These are phyloP conservation scores for Helleia helle DNA, from an alignment of 2,888 invertebrate species.

Conservation along the genomic window DNA sequence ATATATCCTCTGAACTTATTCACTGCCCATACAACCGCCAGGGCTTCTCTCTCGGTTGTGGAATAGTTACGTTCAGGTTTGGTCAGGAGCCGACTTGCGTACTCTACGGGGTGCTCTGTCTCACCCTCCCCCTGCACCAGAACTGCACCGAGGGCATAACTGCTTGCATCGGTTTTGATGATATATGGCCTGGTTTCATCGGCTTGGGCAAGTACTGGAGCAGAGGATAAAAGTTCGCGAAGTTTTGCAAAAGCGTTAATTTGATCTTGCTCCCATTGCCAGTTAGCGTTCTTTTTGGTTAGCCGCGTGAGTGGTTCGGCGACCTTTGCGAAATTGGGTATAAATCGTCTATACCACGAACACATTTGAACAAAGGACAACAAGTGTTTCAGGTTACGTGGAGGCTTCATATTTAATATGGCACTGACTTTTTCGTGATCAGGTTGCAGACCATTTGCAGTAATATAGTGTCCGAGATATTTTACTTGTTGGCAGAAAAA, in stretches of 20 bases:
- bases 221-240: slow-evolving; percentile 18
- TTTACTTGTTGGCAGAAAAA: slow-evolving; percentile 20
- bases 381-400: slow-evolving; percentile 13
- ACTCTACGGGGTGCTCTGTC: slow-evolving; percentile 16
- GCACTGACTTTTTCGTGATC: slow-evolving; percentile 20
- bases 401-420: slow-evolving; percentile 13
- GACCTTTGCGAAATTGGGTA: slow-evolving; percentile 18
- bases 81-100: slow-evolving; percentile 23
- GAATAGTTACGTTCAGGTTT: slow-evolving; percentile 36
- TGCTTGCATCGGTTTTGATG: slow-evolving; percentile 25
- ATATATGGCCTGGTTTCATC: slow-evolving; percentile 16
- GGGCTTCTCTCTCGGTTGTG: slow-evolving; percentile 38
- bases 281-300: slow-evolving; percentile 18
- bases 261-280: slow-evolving; percentile 24
- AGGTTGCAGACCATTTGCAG: slow-evolving; percentile 16
- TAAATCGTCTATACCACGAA: slow-evolving; percentile 25
- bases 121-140: slow-evolving; percentile 18
- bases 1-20: slow-evolving; percentile 13
- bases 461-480: slow-evolving; percentile 24
- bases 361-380: slow-evolving; percentile 19
- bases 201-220: slow-evolving; percentile 22
- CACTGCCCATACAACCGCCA: slow-evolving; percentile 20
- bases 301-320: slow-evolving; percentile 18
- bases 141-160: slow-evolving; percentile 22
- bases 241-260: slow-evolving; percentile 21